Conservation (phyloP, 2,797 vertebrate species). For the Sebastes trivittatus region DNA sequence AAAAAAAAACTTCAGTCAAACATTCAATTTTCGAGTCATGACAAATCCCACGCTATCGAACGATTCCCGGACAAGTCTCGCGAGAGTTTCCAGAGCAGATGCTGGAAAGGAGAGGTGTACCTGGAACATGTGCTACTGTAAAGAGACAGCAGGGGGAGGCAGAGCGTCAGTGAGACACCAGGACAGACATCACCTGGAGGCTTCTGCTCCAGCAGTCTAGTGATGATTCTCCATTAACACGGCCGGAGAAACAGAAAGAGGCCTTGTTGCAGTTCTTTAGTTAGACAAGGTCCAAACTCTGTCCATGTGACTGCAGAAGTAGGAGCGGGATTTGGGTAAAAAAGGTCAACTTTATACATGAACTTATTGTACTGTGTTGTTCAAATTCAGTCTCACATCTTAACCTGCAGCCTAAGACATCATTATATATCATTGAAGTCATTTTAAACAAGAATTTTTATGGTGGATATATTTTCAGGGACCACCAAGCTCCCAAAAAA, state of each 20-base stretch:
- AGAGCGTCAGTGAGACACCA: neutral
- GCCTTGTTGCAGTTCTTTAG: neutral
- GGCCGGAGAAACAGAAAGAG: neutral
- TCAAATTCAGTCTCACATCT: neutral
- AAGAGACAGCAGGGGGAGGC: conserved; percentile 40
- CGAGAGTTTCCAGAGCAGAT: neutral
- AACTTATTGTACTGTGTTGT: neutral
- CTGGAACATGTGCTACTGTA: neutral
- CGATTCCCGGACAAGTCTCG: neutral
- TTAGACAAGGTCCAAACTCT: neutral
- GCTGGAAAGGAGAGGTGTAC: neutral
- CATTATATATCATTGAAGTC: too few species aligned
- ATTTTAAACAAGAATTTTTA: too few species aligned
- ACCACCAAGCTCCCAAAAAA: too few species aligned
- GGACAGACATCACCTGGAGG: neutral
- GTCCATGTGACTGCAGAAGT: neutral
- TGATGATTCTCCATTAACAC: neutral
- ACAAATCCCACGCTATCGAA: neutral
- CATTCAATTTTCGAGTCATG: conserved; percentile 18
- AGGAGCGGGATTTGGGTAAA: neutral
- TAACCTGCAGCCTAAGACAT: neutral
- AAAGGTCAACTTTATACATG: neutral
- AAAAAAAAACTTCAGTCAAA: neutral
- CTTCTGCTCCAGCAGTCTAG: neutral
- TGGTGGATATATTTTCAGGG: too few species aligned